phyloP scores from a whole-genome alignment of 2,797 vertebrate genomes.

The Darevskia mixta region DNA sequence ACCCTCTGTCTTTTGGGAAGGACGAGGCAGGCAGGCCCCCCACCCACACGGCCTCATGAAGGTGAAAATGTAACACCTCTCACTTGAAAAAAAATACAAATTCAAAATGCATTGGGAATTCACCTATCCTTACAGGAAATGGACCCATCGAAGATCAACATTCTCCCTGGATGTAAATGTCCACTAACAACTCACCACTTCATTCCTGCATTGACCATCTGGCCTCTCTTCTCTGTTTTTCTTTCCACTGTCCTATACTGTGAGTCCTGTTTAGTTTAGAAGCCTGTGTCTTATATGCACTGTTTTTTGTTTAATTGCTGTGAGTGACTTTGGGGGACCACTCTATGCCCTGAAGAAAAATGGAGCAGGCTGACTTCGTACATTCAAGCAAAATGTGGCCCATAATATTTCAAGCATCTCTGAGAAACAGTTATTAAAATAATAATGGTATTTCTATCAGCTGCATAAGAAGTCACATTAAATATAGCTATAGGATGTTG shows the following conservation, averaged over 20 bases:
- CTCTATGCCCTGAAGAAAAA: background rate
- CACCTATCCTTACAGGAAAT: background rate
- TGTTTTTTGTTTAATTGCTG: background rate
- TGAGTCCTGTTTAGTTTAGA: background rate
- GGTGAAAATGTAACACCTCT: background rate
- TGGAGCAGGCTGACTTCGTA: background rate
- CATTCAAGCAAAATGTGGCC: background rate
- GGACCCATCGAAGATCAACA: no score
- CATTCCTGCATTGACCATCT: background rate
- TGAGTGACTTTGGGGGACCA: background rate
- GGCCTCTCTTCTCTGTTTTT: background rate
- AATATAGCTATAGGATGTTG: background rate
- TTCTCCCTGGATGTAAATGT: background rate
- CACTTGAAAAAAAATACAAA: background rate
- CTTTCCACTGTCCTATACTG: background rate
- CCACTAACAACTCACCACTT: background rate
- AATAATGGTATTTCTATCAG: background rate
- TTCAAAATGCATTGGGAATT: background rate
- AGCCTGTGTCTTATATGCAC: background rate
- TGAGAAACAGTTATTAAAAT: constrained; percentile 8
- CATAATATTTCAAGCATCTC: background rate
- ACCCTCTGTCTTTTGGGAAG: background rate
- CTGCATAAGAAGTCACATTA: background rate
- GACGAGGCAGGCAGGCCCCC: background rate
- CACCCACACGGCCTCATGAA: background rate